Conservation (phyloP, 2,888 invertebrate genomes). For the Phasia obesa region DNA sequence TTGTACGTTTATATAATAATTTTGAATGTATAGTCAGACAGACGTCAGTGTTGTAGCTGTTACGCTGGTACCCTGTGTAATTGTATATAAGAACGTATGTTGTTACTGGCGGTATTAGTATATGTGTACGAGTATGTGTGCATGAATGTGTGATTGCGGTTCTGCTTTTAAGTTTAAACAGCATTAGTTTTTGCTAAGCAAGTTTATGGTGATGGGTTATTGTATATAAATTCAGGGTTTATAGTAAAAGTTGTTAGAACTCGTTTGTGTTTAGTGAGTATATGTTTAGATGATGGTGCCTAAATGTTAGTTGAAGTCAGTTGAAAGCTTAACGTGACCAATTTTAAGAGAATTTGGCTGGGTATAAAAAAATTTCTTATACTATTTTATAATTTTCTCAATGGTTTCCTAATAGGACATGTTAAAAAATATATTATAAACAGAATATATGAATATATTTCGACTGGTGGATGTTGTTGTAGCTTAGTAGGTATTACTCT, state of each 20-base stretch:
- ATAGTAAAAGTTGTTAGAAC: slow-evolving; percentile 38
- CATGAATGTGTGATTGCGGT: slow-evolving; percentile 13
- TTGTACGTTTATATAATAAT: slow-evolving; percentile 16
- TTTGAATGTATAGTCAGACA: slow-evolving; percentile 30
- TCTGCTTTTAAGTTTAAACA: slow-evolving; percentile 54
- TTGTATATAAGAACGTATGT: slow-evolving; percentile 2
- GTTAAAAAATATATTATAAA: too few relatives aligned
- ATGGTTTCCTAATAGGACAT: too few relatives aligned
- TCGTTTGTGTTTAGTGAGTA: slow-evolving; percentile 8
- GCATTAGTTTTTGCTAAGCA: slow-evolving; percentile 57
- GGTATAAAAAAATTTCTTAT: too few relatives aligned
- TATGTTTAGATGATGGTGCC: background rate
- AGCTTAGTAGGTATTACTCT: too few relatives aligned
- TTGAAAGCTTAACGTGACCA: slow-evolving; percentile 10
- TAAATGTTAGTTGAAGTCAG: background rate
- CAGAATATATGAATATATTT: too few relatives aligned
- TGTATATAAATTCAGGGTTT: slow-evolving; percentile 44
- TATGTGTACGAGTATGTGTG: background rate
- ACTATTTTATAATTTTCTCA: too few relatives aligned
- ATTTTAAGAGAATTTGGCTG: background rate
- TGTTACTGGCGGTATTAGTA: background rate
- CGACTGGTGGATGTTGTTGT: too few relatives aligned
- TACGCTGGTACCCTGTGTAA: slow-evolving; percentile 4
- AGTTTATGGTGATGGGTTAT: slow-evolving; percentile 55
- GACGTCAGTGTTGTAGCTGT: slow-evolving; percentile 35